Conservation (phyloP, 1,140 invertebrate genomes). For the Magallana gigas region DNA sequence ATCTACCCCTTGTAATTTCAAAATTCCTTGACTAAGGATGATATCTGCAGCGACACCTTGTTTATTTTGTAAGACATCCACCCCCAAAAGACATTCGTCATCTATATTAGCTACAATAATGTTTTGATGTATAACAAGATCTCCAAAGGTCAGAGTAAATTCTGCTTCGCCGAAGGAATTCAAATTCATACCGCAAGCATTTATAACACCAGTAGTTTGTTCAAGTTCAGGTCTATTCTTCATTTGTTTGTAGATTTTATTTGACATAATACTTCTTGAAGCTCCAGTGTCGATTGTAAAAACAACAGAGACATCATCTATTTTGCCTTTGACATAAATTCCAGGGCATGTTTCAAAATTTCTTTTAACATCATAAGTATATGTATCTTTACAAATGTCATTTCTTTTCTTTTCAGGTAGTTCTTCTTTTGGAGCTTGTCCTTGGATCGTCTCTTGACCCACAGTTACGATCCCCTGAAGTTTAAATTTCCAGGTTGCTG, state of each 20-base stretch:
- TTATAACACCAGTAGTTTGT: background rate
- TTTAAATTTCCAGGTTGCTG: background rate
- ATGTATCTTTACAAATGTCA: background rate
- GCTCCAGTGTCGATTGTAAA: slow-evolving; percentile 1
- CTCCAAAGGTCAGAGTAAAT: background rate
- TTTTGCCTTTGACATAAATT: background rate
- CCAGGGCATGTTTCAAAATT: slow-evolving; percentile 6
- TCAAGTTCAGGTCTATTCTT: background rate
- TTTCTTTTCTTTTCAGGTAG: background rate
- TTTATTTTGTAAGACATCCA: slow-evolving; percentile 2
- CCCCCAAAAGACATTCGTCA: background rate
- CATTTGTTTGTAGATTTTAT: background rate
- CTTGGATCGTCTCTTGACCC: background rate
- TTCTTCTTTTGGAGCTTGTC: no score
- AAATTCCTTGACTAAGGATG: no score
- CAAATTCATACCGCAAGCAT: background rate
- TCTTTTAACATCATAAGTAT: background rate
- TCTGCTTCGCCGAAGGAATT: background rate
- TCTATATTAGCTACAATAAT: background rate
- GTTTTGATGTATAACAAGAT: background rate
- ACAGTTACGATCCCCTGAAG: background rate
- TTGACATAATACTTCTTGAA: background rate
- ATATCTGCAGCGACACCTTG: background rate
- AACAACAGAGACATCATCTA: background rate
- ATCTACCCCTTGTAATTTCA: no score